A percentile compares a stretch with the other conserved stretches of the same genome.
Evolutionary conservation across 2,888 invertebrate genomes (phyloP).

Genomic region (Cryptops parisi): DNA sequence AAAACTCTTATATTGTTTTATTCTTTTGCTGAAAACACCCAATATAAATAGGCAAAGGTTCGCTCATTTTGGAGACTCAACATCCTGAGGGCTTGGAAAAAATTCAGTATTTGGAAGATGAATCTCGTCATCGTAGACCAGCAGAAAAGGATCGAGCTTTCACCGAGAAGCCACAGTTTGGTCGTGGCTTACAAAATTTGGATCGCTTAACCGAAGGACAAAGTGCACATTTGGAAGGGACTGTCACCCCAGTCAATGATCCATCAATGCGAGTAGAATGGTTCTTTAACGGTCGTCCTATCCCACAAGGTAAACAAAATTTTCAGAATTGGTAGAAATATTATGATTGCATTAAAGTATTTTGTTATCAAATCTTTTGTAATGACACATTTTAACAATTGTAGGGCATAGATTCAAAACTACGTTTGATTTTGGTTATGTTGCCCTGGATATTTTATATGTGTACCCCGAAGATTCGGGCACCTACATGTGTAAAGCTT

Average conservation of each 20-base stretch:
- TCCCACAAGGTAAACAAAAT: constrained; percentile 55
- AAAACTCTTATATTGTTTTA: too few relatives aligned
- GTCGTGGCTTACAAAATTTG: constrained; percentile 67
- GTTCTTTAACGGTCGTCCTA: constrained; percentile 88
- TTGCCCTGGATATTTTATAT: constrained; percentile 88
- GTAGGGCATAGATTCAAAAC: constrained; percentile 84
- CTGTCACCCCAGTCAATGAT: constrained; percentile 91
- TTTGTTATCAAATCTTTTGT: background rate
- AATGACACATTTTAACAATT: background rate
- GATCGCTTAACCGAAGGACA: constrained; percentile 72
- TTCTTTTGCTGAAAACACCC: too few relatives aligned
- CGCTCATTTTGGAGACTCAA: constrained; percentile 76
- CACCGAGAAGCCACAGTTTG: constrained; percentile 77
- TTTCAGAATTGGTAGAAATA: too few relatives aligned
- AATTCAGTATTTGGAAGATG: constrained; percentile 81
- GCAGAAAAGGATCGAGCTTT: constrained; percentile 56
- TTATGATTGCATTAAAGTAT: constrained; percentile 4
- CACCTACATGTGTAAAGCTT: constrained; percentile 90
- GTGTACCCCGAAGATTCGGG: constrained; percentile 95
- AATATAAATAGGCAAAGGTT: constrained; percentile 27
- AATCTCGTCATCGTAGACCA: constrained; percentile 53
- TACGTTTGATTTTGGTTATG: constrained; percentile 93
- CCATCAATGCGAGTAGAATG: constrained; percentile 98
- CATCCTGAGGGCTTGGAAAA: constrained; percentile 85
- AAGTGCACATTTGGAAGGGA: constrained; percentile 83